Base-by-base conservation (phyloP, 2,113 vertebrate genomes). In the Zingel zingel region DNA sequence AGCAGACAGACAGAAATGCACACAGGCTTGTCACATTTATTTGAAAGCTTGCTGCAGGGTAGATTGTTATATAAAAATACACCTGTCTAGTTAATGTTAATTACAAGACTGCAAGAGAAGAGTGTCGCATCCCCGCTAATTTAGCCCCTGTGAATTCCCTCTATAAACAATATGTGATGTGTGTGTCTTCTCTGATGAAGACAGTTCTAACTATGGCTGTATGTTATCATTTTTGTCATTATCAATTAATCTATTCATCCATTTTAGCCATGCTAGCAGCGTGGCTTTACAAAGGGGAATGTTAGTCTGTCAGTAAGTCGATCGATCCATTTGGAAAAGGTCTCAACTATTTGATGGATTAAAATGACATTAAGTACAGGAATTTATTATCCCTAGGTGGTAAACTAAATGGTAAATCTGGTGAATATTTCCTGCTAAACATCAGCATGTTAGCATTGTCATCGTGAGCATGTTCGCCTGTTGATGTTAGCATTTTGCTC, bases 11-110 rank as follows among this genome's bases (percentile, higher is more conserved):
- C 36, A 25, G 25, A 48, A 23, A 65, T 2, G 6, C 6, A 78
- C 45, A 47, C 30, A 79, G 27, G 30, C 51, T 10, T 62, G 11
- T 61, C 53, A 25, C 25, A 50, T 81, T 68, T 36, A 63, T 78
- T 53, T 64, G 18, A 77, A 56, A 54, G 51, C 75, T 66, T 53
- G 68, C 58, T 36, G 54, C 23, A 36, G 48, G 53, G 77, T 75
- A 25, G 47, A 57, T 36, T 62, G 45, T 61, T 57, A 57, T 67
- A 21, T 66, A 59, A 69, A 73, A 74, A 73, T 68, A 53, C 30
- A 76, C 43, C 43, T 64, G 27, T 68, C 75, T 75, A 3, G 15
- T 85, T 76, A 39, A 63, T 21, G 27, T 25, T 82, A 59, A 71
- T 79, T 74, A 51, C 33, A 61, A 71, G 76, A 47, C 19, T 50